phyloP scores from a whole-genome alignment of 2,797 vertebrate species.

The Chrosomus eos region DNA sequence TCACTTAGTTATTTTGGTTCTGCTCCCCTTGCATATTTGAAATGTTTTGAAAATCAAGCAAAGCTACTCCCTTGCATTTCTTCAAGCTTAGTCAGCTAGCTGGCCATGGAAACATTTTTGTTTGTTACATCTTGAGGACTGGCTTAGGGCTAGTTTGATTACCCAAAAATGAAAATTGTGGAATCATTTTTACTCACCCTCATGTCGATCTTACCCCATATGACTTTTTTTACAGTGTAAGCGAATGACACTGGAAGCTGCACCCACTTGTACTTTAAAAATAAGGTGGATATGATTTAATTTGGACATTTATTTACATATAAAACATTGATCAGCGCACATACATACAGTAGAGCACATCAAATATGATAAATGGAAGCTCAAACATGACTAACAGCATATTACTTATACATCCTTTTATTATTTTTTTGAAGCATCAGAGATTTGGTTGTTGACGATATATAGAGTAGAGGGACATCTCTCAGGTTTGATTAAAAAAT shows the following conservation, averaged over 20 bases:
- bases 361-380: neutral
- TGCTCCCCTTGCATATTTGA: conserved; percentile 4
- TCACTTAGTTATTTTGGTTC: neutral
- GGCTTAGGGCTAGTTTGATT: neutral
- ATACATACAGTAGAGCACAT: neutral
- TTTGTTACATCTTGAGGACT: neutral
- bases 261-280: neutral
- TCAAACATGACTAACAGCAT: neutral
- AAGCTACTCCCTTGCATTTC: conserved; percentile 7
- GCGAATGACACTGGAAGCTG: too few species aligned
- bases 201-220: too few species aligned
- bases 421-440: neutral
- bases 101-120: neutral
- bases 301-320: neutral
- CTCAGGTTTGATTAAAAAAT: neutral
- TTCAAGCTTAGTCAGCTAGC: neutral
- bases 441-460: neutral
- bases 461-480: neutral
- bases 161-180: neutral
- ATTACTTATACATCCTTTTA: neutral
- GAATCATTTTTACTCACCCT: too few species aligned
- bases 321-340: neutral
- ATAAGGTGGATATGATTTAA: neutral
- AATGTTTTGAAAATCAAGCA: conserved; percentile 19
- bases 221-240: too few species aligned